Conservation (phyloP, 2,797 vertebrate genomes). For the Aplochiton taeniatus region DNA sequence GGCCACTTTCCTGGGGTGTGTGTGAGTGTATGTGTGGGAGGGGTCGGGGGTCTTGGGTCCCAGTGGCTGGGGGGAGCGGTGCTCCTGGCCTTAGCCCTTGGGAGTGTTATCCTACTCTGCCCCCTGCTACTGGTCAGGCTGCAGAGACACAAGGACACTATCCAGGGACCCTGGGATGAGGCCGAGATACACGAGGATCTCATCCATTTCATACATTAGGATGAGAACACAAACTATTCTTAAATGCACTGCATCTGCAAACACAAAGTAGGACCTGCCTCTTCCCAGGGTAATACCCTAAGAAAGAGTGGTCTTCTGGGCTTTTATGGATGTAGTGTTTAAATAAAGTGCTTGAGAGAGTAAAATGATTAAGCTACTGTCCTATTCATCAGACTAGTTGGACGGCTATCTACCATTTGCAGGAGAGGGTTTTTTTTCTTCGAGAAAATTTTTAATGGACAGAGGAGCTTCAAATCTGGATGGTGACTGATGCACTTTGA, state of each 20-base stretch:
- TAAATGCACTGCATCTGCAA: neutral
- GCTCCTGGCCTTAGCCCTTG: conserved; percentile 81
- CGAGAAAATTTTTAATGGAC: neutral
- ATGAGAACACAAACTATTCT: conserved; percentile 29
- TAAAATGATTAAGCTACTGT: too few relatives aligned
- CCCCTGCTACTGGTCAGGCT: conserved; percentile 87
- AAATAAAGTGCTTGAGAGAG: too few relatives aligned
- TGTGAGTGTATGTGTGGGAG: conserved; percentile 77
- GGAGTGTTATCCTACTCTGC: conserved; percentile 84
- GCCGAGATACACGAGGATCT: conserved; percentile 96
- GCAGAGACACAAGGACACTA: conserved; percentile 96
- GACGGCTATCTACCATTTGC: too few relatives aligned
- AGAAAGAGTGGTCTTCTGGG: neutral
- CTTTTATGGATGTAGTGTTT: too few relatives aligned
- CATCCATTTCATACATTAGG: conserved; percentile 78
- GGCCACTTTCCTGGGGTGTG: conserved; percentile 81
- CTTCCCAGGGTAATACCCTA: conserved; percentile 8
- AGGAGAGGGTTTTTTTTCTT: too few relatives aligned
- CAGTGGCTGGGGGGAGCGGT: conserved; percentile 79
- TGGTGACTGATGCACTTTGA: conserved; percentile 14
- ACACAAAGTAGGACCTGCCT: neutral
- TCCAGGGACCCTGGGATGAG: conserved; percentile 97
- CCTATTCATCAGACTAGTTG: too few relatives aligned
- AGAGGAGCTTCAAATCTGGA: neutral
- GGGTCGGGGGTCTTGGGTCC: conserved; percentile 78